Base-by-base conservation (phyloP, 2,113 vertebrate species). In the Gymnobelideus leadbeateri region DNA sequence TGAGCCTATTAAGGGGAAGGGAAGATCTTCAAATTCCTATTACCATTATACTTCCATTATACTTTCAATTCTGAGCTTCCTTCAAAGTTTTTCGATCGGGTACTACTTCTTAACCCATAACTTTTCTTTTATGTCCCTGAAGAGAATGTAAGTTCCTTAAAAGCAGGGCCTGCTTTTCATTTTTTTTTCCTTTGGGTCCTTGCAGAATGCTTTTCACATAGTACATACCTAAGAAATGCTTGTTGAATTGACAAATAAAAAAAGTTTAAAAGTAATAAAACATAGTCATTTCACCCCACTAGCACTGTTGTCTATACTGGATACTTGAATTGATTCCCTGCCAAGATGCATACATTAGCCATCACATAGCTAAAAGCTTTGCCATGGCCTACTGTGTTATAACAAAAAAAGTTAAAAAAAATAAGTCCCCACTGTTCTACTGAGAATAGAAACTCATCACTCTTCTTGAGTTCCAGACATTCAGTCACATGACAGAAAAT, bases 391-490 rank as follows among this genome's bases (percentile, higher is more conserved):
- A 43, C 16, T 43, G 68, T 43, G 37, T 84, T 84, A 84, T 84
- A 43, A 84, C 43, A n/a, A 84, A 43, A 43, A 0, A 8, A 0
- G 5, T 84, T 84, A 23, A n/a, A 31, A 21, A n/a, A 68, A 77
- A 51, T 11, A 51, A 43, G 28, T 19, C 31, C 61, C 5, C 10
- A 12, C 11, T 77, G 61, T n/a, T 77, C 61, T 77, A n/a, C 14
- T 37, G 4, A 77, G 14, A 77, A n/a, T 77, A 77, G 61, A 77
- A 16, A 77, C 14, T 14, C 12, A 37, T 37, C 25, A n/a, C 37
- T 68, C 12, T 68, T 96, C 91, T 89, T 92, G 55, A 96, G 52
- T 57, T 95, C 92, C 14, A 95, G 92, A 28, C 55, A 53, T 47
- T 94, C 96, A 91, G 89, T 95, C 94, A 52, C 94, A 51, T 61